Evolutionary conservation across 1,140 invertebrate genomes (phyloP).

Genomic region (Lordiphosa clarofinis): DNA sequence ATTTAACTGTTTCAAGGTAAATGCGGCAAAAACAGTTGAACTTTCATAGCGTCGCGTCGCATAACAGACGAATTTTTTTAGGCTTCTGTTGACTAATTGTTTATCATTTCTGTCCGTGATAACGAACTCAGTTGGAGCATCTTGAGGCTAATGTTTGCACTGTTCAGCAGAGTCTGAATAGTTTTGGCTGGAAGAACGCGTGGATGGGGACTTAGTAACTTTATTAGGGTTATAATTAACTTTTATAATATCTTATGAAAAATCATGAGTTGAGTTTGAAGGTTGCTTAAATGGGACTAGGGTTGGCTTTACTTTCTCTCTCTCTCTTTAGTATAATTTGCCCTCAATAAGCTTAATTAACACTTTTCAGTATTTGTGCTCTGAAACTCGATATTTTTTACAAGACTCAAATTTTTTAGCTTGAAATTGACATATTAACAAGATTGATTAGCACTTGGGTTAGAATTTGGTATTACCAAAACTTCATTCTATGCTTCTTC

Average conservation of each 20-base stretch:
- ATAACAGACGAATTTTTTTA: constrained; percentile 2
- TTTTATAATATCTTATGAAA: constrained; percentile 4
- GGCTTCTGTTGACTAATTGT: constrained; percentile 20
- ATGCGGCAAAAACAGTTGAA: constrained; percentile 9
- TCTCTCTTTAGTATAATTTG: constrained; percentile 3
- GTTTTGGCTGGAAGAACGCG: constrained; percentile 1
- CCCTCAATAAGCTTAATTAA: constrained; percentile 34
- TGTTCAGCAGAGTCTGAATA: neutral
- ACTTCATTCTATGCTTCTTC: constrained; percentile 30
- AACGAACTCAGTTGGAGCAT: neutral
- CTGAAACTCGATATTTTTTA: constrained; percentile 27
- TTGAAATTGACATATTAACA: constrained; percentile 68
- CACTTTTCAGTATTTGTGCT: constrained; percentile 33
- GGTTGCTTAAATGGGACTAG: neutral
- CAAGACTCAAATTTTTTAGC: constrained; percentile 39
- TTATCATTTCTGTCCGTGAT: neutral
- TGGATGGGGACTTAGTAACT: constrained; percentile 1
- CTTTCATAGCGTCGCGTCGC: constrained; percentile 25
- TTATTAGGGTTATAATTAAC: neutral
- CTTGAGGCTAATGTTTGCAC: constrained; percentile 4
- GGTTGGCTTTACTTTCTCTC: neutral
- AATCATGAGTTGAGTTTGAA: neutral
- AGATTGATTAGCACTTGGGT: constrained; percentile 56
- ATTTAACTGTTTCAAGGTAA: constrained; percentile 38
- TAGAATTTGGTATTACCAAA: constrained; percentile 41